These are phyloP conservation scores for Tapirus terrestris DNA, from an alignment of 2,113 vertebrate genomes.

Conservation along the genomic window DNA sequence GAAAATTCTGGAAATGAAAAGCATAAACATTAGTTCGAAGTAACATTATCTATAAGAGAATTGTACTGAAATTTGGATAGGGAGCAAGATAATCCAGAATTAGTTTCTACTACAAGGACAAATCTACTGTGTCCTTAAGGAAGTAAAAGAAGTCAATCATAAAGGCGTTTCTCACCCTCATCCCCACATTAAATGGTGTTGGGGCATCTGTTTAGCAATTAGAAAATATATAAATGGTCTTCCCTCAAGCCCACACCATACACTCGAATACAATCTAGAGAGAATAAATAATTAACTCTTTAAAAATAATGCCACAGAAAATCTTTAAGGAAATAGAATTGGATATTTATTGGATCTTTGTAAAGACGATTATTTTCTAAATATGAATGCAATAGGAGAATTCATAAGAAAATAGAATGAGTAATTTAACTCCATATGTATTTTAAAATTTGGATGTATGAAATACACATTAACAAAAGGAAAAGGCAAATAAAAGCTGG, in stretches of 20 bases:
- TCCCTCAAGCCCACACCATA: not conserved
- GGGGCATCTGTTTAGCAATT: not conserved
- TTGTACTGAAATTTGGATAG: not conserved
- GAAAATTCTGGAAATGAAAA: not conserved
- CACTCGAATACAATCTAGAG: not conserved
- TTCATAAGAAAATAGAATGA: not conserved
- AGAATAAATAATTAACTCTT: not conserved
- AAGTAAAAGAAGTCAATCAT: not conserved
- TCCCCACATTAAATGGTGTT: not conserved
- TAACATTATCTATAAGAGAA: not conserved
- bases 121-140: not conserved
- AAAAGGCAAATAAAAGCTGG: not conserved
- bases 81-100: not conserved
- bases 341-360: not conserved
- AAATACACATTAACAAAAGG: not conserved
- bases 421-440: not conserved
- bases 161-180: not conserved
- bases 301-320: not conserved
- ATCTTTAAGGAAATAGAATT: not conserved
- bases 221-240: not conserved
- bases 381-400: not conserved
- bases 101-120: not conserved
- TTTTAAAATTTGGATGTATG: not conserved
- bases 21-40: not conserved
- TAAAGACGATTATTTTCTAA: not conserved